Percentiles rank a stretch among this genome's conserved stretches.
Conservation (phyloP, 2,797 vertebrate species). For the Lepus oiostolus region DNA sequence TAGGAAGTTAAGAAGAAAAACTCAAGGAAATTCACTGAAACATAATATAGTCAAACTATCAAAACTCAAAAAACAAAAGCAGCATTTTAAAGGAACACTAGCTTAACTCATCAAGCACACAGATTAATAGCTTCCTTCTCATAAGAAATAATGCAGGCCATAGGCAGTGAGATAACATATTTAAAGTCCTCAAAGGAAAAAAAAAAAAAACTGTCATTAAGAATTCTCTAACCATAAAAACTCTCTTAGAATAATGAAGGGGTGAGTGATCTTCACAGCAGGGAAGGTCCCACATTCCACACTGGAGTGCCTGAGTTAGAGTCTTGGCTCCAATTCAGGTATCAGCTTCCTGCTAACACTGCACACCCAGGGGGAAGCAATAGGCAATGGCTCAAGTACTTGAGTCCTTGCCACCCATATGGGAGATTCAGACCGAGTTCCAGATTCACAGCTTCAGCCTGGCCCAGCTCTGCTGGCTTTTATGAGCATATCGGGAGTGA, state of each 20-base stretch:
- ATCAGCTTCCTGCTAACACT: too few relatives aligned
- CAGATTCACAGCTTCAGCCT: too few relatives aligned
- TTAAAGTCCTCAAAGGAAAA: not conserved
- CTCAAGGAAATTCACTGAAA: not conserved
- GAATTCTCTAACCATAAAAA: not conserved
- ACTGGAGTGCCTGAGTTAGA: too few relatives aligned
- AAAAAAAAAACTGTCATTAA: conserved; percentile 7
- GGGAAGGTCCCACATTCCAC: too few relatives aligned
- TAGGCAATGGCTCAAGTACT: too few relatives aligned
- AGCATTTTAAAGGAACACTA: conserved; percentile 16
- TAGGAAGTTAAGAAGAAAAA: not conserved
- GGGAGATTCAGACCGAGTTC: too few relatives aligned
- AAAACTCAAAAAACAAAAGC: not conserved
- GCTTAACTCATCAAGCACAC: not conserved
- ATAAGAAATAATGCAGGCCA: not conserved
- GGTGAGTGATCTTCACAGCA: not conserved
- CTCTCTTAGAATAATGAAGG: not conserved
- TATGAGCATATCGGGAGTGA: too few relatives aligned
- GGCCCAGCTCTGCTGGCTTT: too few relatives aligned
- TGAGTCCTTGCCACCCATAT: too few relatives aligned
- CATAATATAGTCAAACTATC: not conserved
- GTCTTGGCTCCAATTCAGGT: too few relatives aligned
- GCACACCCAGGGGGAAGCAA: too few relatives aligned
- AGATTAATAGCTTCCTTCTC: not conserved
- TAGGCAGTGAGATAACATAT: not conserved